Conservation (phyloP, 2,888 invertebrate species). For the Caenorhabditis becei region DNA sequence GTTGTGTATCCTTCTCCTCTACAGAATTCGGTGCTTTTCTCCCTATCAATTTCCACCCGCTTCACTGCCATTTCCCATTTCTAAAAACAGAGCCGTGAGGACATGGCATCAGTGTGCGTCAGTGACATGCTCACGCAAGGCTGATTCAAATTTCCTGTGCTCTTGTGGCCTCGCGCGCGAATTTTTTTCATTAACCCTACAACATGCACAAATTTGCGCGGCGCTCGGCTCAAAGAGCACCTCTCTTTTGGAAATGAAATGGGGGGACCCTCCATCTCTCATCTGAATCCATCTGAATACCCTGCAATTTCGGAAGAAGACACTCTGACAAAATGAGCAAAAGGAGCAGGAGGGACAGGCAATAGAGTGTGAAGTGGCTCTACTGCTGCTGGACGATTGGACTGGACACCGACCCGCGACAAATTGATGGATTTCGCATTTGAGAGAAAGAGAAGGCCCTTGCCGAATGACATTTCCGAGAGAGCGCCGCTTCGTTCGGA, state of each 20-base stretch:
- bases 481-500: constrained; percentile 6
- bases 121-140: constrained; percentile 13
- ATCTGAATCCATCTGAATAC: neutral
- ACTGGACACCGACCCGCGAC: constrained; percentile 14
- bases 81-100: neutral
- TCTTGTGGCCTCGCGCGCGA: neutral
- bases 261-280: no score
- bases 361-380: constrained; percentile 51
- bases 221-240: constrained; percentile 6
- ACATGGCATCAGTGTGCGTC: constrained; percentile 13
- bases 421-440: constrained; percentile 43
- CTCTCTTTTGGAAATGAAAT: neutral
- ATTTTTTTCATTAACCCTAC: constrained; percentile 12
- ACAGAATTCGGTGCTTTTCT: neutral
- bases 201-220: neutral
- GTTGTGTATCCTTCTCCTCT: no score
- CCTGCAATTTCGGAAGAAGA: constrained; percentile 12
- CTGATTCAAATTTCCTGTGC: constrained; percentile 19
- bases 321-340: constrained; percentile 8
- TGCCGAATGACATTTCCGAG: constrained; percentile 15
- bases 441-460: neutral
- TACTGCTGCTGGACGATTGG: neutral
- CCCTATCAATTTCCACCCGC: neutral
- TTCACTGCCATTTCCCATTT: neutral
- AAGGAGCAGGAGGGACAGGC: neutral